These are phyloP conservation scores for Phallusia fumigata DNA, from an alignment of 23 tunicate species.

Conservation along the genomic window DNA sequence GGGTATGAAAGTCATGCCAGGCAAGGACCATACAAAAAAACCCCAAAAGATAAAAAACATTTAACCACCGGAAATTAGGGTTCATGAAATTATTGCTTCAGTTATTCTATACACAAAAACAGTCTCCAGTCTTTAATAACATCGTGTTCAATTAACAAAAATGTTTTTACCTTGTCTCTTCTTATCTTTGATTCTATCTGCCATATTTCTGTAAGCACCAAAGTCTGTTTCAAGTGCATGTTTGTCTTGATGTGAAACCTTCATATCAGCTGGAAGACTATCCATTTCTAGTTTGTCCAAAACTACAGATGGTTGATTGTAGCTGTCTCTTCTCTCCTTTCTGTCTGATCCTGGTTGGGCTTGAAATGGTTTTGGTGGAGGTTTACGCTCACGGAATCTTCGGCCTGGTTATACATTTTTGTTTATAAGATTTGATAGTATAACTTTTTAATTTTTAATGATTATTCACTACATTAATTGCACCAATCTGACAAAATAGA, in stretches of 20 bases:
- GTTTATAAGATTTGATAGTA: too few species aligned
- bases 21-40: too few species aligned
- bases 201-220: constrained; percentile 72
- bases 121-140: too few species aligned
- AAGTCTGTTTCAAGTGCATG: constrained; percentile 22
- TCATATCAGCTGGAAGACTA: constrained; percentile 23
- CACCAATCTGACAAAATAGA: too few species aligned
- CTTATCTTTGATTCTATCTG: constrained; percentile 83
- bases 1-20: too few species aligned
- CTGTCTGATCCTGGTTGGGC: constrained; percentile 29
- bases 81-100: too few species aligned
- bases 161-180: constrained; percentile 22
- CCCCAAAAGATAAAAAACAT: too few species aligned
- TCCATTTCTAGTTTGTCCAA: constrained; percentile 42
- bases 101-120: too few species aligned
- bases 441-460: too few species aligned
- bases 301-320: constrained; percentile 46
- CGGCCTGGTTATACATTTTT: constrained; percentile 41
- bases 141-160: too few species aligned
- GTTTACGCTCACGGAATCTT: constrained; percentile 79
- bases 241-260: constrained; percentile 13
- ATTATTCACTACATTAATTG: too few species aligned
- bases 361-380: constrained; percentile 91
- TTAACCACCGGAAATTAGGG: too few species aligned
- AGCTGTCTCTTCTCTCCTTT: constrained; percentile 30